A percentile compares a stretch with the other conserved stretches of the same genome.
Evolutionary conservation across 2,888 invertebrate species (phyloP).

Genomic region (Abscondita cerata): DNA sequence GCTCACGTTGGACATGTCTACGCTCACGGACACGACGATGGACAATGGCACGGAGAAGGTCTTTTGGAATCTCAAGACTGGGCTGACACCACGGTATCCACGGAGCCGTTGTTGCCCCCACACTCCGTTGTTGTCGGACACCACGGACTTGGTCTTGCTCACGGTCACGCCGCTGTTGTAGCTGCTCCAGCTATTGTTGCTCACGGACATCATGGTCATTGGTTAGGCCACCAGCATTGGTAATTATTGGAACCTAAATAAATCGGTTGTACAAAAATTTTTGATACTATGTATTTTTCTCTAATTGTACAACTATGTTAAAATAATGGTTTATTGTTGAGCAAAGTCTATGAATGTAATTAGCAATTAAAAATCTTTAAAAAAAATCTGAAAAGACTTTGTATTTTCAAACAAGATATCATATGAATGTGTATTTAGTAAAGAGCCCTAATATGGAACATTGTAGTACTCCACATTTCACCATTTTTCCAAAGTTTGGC

Average conservation of each 20-base stretch:
- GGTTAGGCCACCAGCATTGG: conserved; percentile 10
- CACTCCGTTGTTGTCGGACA: conserved; percentile 16
- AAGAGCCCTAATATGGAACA: no score
- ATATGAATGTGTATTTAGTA: no score
- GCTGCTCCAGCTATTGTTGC: conserved; percentile 14
- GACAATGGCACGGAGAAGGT: conserved; percentile 35
- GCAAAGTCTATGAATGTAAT: no score
- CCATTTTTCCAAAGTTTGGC: no score
- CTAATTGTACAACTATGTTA: conserved; percentile 1
- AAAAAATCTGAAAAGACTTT: no score
- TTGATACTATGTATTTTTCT: background rate
- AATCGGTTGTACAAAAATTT: background rate
- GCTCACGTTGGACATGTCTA: conserved; percentile 13
- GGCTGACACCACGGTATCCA: conserved; percentile 22
- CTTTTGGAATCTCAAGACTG: conserved; percentile 24
- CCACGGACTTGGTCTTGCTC: conserved; percentile 33
- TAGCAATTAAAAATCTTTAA: no score
- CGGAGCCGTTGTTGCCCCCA: conserved; percentile 30
- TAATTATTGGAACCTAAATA: conserved; percentile 34
- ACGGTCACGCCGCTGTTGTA: background rate
- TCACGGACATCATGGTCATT: conserved; percentile 7
- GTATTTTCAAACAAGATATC: no score
- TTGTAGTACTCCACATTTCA: no score
- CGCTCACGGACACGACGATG: conserved; percentile 29
- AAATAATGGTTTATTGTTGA: conserved; percentile 8